Base-by-base conservation (phyloP, 2,888 invertebrate species). In the Drosophila neotestacea region DNA sequence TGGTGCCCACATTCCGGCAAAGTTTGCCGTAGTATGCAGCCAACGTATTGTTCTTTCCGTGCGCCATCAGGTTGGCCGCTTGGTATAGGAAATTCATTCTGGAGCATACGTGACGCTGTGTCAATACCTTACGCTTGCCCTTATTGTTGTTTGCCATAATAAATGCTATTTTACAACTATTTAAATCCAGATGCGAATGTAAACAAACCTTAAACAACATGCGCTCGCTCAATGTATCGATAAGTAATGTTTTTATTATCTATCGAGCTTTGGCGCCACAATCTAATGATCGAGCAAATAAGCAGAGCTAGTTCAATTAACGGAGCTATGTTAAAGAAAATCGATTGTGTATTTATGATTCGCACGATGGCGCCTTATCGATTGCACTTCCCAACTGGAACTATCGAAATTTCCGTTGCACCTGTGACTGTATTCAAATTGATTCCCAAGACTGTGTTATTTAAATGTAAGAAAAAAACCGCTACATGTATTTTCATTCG, bases 51-150 rank as follows among this genome's bases (percentile, higher is more conserved):
- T 90, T 90, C 41, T 77, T 85, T 61, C 68, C 82, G 0, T 85
- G 87, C 4, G 91, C 91, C 91, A 93, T 92, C 4, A 92, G 50
- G 55, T 87, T 77, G 0, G 92, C 90, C 0, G 93, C 92, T 74
- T 93, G 93, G 66, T 91, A 92, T 0, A 93, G 75, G 38, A 91
- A 93, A 58, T 93, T 93, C 90, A 93, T 92, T 22, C 89, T 77
- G 6, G 79, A 81, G 42, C 66, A 71, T 3, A 72, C 70, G 9
- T 72, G 73, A 3, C 73, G 72, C 44, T 89, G 89, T 5, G 65
- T 42, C 5, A 80, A 11, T 2, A 62, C 5, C 47, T 85, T 82
- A 1, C 65, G 63, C 7, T 75, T 82, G 7, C 46, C 42, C 6
- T 87, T 77, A 32, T 70, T 73, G 50, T 48, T 54, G n/a, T 9